A percentile compares a stretch with the other conserved stretches of the same genome.
phyloP scores from a whole-genome alignment of 2,797 vertebrate species.

The Malacoctenus gilli region DNA sequence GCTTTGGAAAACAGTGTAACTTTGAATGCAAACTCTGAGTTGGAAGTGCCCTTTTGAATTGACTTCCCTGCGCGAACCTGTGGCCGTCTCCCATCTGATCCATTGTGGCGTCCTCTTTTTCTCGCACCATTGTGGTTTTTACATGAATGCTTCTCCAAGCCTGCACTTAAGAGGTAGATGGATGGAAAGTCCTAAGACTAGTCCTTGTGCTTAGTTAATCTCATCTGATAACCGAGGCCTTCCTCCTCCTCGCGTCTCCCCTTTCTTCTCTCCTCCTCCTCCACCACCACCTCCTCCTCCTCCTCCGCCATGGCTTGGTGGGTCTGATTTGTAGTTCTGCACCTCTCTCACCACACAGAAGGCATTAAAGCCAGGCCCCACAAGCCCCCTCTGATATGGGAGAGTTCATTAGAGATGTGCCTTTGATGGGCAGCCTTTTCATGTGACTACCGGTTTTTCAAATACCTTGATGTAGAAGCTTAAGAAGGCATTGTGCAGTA shows the following conservation, averaged over 20 bases:
- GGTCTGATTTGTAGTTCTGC: constrained; percentile 89
- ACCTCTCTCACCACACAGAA: constrained; percentile 78
- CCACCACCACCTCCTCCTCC: constrained; percentile 37
- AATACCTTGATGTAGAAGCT: constrained; percentile 99
- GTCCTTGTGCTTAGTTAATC: constrained; percentile 87
- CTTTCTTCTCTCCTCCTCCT: constrained; percentile 23
- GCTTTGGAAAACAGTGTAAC: neutral
- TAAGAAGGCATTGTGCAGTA: constrained; percentile 99
- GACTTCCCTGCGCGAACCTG: constrained; percentile 15
- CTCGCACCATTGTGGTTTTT: constrained; percentile 61
- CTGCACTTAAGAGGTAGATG: constrained; percentile 31
- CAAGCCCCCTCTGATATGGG: constrained; percentile 92
- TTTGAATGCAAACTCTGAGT: constrained; percentile 8
- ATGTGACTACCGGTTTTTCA: constrained; percentile 97
- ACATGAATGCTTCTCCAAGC: constrained; percentile 31
- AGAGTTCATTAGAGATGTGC: constrained; percentile 99
- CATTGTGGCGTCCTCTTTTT: constrained; percentile 36
- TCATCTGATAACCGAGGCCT: constrained; percentile 89
- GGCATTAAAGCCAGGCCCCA: constrained; percentile 92
- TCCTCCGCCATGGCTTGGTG: constrained; percentile 78
- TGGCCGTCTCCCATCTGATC: constrained; percentile 19
- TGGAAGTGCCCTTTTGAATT: neutral
- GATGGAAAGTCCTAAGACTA: constrained; percentile 13
- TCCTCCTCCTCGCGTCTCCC: constrained; percentile 66
- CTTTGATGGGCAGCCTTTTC: constrained; percentile 98